Base-by-base conservation (phyloP, 2,113 vertebrate genomes). In the Dipodomys merriami region DNA sequence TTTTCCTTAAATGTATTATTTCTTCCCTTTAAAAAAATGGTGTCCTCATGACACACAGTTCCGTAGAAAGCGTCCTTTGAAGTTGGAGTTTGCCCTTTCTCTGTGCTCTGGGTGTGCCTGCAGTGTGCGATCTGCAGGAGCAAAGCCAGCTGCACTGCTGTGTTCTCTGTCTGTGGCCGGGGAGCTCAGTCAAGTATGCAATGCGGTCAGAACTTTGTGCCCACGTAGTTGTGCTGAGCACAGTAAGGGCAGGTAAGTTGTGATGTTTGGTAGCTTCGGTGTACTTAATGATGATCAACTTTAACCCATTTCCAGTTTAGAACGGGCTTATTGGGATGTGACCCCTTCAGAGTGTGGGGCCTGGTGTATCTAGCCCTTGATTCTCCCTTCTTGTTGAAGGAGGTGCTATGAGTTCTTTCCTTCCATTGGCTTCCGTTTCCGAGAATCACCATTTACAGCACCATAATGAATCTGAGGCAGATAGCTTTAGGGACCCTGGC, bases 361-460 rank as follows among this genome's bases (percentile, higher is more conserved):
- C 20, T 30, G 22, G 68, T 1, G 1, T 0, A 1, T 15, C 5
- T 57, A 22, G 15, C 1, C 30, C 46, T 23, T 39, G 67, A 79
- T 6, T 44, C 29, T 22, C 33, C 39, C 44, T 19, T 57, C 25
- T 27, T 53, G n/a, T 73, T 46, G 30, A 19, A 15, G 65, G 76
- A 29, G 9, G 7, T 30, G 35, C n/a, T 15, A 5, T 9, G 0
- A 16, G 49, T 7, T 35, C 69, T 72, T n/a, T 30, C 35, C 19
- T 57, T 16, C 46, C 18, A 1, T n/a, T 53, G 57, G 5, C 18
- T 49, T 19, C 79, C 11, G 25, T 33, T 39, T 88, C 39, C 18
- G 18, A 69, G 49, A 25, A 29, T 5, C 0, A 0, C 15, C 1
- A 46, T 27, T 72, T 30, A 0, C 0, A 0, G 77, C 7, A 57